Base-by-base conservation (phyloP, 2,113 vertebrate species). In the Rostratula benghalensis region DNA sequence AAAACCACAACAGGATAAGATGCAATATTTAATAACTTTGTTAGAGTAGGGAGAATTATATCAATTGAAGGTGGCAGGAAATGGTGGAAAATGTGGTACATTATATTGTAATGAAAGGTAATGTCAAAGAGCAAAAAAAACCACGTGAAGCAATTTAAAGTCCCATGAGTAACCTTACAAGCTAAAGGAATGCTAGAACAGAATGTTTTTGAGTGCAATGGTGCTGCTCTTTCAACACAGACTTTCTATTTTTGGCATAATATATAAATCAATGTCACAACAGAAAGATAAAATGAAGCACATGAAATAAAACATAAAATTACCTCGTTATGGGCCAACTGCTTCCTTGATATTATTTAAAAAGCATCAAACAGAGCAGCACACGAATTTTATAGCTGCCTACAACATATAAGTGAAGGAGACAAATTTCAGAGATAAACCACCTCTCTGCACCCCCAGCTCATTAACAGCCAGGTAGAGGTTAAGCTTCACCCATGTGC, bases 221-320 rank as follows among this genome's bases (percentile, higher is more conserved):
- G 51, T 71, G 45, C 46, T 94, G 46, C 59, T 93, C 25, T 90
- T 59, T 51, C 67, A 54, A 35, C 10, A 28, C 25, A 56, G 59
- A 50, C 75, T 39, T 89, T 82, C 61, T 68, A 11, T 28, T 85
- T 76, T 90, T 68, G 78, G 37, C 51, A 54, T 43, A 91, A 93
- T 30, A 35, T 46, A 77, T 74, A 89, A 95, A 83, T 65, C 56
- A 68, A 2, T 48, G 70, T 79, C 74, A 78, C 28, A 89, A 82
- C 46, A 90, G 69, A 78, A 56, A 81, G 83, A 74, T 39, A 53
- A 90, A 95, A 60, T 7, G 28, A 64, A 39, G 48, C 65, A 43
- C 33, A 24, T 35, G 56, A 30, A 70, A 70, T 31, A 85, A 84
- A 95, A 78, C 65, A 81, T 15, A 2, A 89, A 75, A 87, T 83